Evolutionary conservation across 2,888 invertebrate species (phyloP).

Genomic region (Thereva unica): DNA sequence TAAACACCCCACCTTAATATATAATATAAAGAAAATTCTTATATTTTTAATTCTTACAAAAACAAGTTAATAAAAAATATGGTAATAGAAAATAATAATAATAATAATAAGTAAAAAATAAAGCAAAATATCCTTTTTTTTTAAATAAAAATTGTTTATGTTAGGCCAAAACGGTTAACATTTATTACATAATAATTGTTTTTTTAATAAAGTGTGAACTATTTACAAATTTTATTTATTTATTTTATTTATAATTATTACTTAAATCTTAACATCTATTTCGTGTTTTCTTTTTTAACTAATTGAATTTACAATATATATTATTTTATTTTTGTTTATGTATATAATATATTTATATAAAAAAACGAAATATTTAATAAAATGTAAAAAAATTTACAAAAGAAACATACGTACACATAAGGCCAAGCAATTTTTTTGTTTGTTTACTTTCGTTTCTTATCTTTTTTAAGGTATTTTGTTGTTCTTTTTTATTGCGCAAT

Average conservation of each 20-base stretch:
- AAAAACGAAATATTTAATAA: neutral
- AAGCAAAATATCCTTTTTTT: no score
- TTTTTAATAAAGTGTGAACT: neutral
- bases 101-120: no score
- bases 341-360: neutral
- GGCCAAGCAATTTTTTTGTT: constrained; percentile 31
- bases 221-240: neutral
- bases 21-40: no score
- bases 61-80: no score
- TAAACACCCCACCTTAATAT: no score
- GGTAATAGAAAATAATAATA: no score
- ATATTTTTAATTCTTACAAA: no score
- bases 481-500: neutral
- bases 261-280: neutral
- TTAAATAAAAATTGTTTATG: no score
- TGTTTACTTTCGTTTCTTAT: constrained; percentile 2
- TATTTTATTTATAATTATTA: neutral
- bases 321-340: neutral
- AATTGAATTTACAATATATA: neutral
- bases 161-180: no score
- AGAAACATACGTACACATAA: constrained; percentile 32
- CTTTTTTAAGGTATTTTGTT: neutral
- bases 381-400: neutral
- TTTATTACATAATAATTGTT: neutral
- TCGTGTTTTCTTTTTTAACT: constrained; percentile 13